A percentile compares a stretch with the other conserved stretches of the same genome.
Evolutionary conservation across 2,797 vertebrate genomes (phyloP).

Genomic region (Salmo trutta): DNA sequence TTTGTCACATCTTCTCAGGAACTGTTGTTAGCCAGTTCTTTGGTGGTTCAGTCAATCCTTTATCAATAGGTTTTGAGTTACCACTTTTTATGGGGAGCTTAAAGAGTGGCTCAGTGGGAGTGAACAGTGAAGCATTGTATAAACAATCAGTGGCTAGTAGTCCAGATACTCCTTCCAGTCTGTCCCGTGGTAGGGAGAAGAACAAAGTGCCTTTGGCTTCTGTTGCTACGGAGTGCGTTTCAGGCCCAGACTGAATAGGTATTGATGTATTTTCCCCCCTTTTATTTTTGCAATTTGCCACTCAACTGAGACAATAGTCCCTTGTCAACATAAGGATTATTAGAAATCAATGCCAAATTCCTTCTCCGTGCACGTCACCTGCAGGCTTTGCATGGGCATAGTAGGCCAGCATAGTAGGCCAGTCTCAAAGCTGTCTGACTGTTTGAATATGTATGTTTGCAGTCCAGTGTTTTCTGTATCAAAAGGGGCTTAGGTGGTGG

Average conservation of each 20-base stretch:
- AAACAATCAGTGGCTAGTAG: not conserved
- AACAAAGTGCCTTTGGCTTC: not conserved
- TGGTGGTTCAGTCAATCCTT: constrained; percentile 11
- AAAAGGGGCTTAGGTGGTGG: too few species aligned
- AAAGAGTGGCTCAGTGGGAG: not conserved
- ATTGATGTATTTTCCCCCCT: not conserved
- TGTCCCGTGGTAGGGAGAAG: constrained; percentile 10
- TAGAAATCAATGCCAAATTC: constrained; percentile 16
- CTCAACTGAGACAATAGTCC: constrained; percentile 32
- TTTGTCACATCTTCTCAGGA: not conserved
- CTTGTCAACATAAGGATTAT: constrained; percentile 25
- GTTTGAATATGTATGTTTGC: not conserved
- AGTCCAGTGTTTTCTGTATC: constrained; percentile 2
- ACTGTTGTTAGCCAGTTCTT: constrained; percentile 2
- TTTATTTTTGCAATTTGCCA: not conserved
- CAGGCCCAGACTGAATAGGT: not conserved
- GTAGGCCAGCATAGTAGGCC: not conserved
- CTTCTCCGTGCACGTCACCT: constrained; percentile 17
- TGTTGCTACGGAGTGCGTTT: constrained; percentile 1
- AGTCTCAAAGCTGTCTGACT: not conserved
- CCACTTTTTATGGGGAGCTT: constrained; percentile 12
- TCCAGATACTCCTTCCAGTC: not conserved
- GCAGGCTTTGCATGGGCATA: constrained; percentile 2
- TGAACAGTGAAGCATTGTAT: constrained; percentile 45
- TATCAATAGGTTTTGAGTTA: constrained; percentile 23